Evolutionary conservation across 2,888 invertebrate species (phyloP).

Genomic region (Mimachlamys varia): DNA sequence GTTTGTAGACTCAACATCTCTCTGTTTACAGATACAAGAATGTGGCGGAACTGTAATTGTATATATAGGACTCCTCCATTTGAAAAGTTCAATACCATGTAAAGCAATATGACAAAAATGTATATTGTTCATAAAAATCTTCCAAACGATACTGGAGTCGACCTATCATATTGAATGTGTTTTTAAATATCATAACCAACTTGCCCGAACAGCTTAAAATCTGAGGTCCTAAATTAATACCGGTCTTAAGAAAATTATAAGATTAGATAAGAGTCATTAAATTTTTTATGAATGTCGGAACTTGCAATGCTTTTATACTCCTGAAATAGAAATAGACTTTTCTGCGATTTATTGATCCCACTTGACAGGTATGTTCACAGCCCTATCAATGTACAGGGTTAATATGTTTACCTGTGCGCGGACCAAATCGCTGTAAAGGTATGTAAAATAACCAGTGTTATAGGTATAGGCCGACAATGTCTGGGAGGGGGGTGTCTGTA

Average conservation of each 20-base stretch:
- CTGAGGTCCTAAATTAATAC: background rate
- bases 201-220: background rate
- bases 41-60: background rate
- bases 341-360: background rate
- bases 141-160: background rate
- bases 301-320: background rate
- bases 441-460: background rate
- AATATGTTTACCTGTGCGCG: background rate
- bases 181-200: background rate
- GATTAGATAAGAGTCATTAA: background rate
- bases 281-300: background rate
- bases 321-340: background rate
- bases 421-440: background rate
- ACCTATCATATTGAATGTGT: background rate
- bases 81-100: background rate
- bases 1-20: background rate
- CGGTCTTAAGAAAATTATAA: background rate
- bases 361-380: background rate
- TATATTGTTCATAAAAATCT: background rate
- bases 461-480: background rate
- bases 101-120: background rate
- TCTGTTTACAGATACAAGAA: constrained; percentile 2
- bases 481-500: background rate
- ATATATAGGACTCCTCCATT: background rate
- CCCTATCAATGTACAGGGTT: background rate